Conservation (phyloP, 2,113 vertebrate genomes). For the Catharus minimus region DNA sequence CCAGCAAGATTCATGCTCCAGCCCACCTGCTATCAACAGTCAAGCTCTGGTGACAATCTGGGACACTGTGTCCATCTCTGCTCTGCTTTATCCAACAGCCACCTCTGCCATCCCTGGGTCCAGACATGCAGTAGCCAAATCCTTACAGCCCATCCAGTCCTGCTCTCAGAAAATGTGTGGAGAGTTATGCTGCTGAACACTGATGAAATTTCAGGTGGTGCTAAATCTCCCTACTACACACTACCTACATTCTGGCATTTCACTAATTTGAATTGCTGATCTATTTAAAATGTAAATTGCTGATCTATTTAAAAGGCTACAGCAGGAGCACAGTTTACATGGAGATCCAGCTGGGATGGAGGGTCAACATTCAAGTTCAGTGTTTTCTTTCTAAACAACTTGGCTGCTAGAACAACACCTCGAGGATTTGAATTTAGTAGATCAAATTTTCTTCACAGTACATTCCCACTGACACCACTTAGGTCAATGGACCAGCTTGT, state of each 20-base stretch:
- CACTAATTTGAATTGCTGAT: constrained; percentile 58
- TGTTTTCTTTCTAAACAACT: constrained; percentile 66
- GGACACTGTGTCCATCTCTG: neutral
- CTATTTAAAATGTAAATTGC: constrained; percentile 69
- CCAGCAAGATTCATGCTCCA: neutral
- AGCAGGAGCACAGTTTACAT: constrained; percentile 59
- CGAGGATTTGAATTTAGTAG: constrained; percentile 67
- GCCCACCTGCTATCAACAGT: neutral
- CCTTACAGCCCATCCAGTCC: neutral
- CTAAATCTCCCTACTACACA: neutral
- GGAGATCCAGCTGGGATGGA: constrained; percentile 64
- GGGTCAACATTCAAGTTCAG: constrained; percentile 64
- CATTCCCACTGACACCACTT: constrained; percentile 62
- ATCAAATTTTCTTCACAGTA: constrained; percentile 61
- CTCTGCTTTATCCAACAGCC: neutral
- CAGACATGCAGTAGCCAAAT: neutral
- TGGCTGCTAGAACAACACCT: constrained; percentile 63
- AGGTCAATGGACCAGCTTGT: constrained; percentile 68
- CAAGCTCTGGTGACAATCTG: neutral
- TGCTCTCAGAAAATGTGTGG: neutral
- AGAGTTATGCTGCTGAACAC: neutral
- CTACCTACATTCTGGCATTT: constrained; percentile 37
- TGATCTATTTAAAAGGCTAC: constrained; percentile 67
- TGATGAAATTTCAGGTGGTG: constrained; percentile 11
- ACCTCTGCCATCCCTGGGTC: neutral